Evolutionary conservation across 1,140 invertebrate genomes (phyloP).

Genomic region (Onthophagus taurus): DNA sequence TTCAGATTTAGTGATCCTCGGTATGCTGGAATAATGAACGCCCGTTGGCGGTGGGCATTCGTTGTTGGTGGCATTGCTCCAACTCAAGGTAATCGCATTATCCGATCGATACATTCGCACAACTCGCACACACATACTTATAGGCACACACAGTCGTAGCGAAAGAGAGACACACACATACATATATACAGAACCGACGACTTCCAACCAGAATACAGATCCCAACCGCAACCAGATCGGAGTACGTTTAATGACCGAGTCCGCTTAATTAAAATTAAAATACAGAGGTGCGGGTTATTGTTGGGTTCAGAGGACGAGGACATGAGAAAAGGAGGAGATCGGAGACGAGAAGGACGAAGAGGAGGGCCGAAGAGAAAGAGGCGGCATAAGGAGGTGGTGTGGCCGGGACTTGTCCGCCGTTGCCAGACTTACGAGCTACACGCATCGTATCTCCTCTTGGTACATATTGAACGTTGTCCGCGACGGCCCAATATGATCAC

Average conservation of each 20-base stretch:
- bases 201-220: too few species aligned
- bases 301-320: neutral
- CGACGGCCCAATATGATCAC: constrained; percentile 11
- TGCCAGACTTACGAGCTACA: constrained; percentile 24
- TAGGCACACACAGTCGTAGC: too few species aligned
- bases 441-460: constrained; percentile 21
- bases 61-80: constrained; percentile 22
- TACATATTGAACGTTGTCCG: constrained; percentile 25
- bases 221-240: too few species aligned
- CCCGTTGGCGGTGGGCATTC: neutral
- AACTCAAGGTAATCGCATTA: constrained; percentile 28
- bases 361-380: too few species aligned
- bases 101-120: constrained; percentile 28
- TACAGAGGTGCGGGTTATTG: constrained; percentile 16
- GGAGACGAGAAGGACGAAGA: too few species aligned
- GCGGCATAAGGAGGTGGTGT: too few species aligned
- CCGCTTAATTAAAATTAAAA: constrained; percentile 32
- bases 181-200: too few species aligned
- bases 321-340: too few species aligned
- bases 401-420: neutral
- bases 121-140: too few species aligned
- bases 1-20: too few species aligned
- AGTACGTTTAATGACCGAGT: constrained; percentile 20
- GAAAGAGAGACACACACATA: too few species aligned
- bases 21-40: too few species aligned